Conservation (phyloP, 2,797 vertebrate genomes). For the Squalus acanthias region DNA sequence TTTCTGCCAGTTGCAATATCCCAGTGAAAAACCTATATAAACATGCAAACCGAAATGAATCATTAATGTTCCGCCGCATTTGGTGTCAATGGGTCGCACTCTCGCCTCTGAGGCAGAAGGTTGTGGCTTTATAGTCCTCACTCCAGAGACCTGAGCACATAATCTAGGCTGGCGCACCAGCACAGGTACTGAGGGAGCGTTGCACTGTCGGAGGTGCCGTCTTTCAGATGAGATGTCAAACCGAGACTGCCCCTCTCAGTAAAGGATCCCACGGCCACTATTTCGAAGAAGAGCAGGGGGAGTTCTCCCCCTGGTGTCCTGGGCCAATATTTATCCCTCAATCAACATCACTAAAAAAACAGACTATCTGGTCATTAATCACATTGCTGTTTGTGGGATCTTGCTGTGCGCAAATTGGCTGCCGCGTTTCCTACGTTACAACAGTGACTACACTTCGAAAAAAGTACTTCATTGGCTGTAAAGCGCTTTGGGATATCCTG, state of each 20-base stretch:
- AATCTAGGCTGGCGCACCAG: background rate
- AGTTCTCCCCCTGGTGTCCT: too few relatives aligned
- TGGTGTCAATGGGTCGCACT: background rate
- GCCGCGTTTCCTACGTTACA: background rate
- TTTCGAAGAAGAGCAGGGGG: background rate
- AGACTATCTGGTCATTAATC: background rate
- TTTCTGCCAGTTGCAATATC: background rate
- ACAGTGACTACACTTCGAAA: background rate
- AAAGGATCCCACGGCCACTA: background rate
- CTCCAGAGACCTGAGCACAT: background rate
- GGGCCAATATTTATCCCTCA: background rate
- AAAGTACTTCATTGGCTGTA: background rate
- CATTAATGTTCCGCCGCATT: background rate
- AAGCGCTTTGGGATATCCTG: background rate
- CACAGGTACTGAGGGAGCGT: background rate
- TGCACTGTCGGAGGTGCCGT: too few relatives aligned
- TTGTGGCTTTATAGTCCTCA: too few relatives aligned
- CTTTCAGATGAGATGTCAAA: too few relatives aligned
- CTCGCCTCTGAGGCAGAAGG: background rate
- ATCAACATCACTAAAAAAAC: background rate
- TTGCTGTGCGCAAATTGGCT: too few relatives aligned
- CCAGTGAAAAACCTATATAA: background rate
- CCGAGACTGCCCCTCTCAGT: background rate
- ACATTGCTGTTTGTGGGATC: too few relatives aligned
- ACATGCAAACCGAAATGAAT: background rate